phyloP scores from a whole-genome alignment of 2,113 vertebrate genomes.

The Coptodon bakossiorum region DNA sequence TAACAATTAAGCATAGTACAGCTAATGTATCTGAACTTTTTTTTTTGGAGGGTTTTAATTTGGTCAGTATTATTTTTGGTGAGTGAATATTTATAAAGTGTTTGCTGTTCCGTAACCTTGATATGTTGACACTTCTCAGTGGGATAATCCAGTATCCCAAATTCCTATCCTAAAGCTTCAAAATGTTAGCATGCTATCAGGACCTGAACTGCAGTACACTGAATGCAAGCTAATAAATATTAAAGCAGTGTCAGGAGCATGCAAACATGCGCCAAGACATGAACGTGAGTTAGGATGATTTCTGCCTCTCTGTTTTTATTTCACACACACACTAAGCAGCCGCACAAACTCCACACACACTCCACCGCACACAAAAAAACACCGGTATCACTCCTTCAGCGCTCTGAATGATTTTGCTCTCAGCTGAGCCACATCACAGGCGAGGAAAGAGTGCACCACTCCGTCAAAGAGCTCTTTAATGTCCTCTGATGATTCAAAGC shows the following conservation, averaged over 20 bases:
- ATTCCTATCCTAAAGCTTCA: background rate
- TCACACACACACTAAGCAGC: background rate
- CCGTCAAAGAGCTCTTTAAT: conserved; percentile 62
- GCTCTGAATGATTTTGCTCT: conserved; percentile 51
- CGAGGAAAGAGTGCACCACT: conserved; percentile 25
- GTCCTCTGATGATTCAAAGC: conserved; percentile 63
- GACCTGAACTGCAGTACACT: background rate
- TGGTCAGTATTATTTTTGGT: background rate
- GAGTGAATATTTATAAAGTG: background rate
- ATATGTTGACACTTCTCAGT: background rate
- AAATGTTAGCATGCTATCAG: background rate
- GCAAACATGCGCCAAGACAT: background rate
- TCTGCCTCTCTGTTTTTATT: background rate
- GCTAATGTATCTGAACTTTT: background rate
- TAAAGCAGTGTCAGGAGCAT: background rate
- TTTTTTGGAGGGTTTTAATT: background rate
- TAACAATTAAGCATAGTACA: background rate
- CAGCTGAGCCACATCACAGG: conserved; percentile 56
- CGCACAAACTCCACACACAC: background rate
- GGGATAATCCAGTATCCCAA: background rate
- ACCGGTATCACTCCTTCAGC: conserved; percentile 26
- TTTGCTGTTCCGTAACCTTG: background rate
- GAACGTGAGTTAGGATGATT: background rate
- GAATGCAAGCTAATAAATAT: background rate
- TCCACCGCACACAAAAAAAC: background rate